phyloP scores from a whole-genome alignment of 2,113 vertebrate species.

The Sinocyclocheilus grahami region DNA sequence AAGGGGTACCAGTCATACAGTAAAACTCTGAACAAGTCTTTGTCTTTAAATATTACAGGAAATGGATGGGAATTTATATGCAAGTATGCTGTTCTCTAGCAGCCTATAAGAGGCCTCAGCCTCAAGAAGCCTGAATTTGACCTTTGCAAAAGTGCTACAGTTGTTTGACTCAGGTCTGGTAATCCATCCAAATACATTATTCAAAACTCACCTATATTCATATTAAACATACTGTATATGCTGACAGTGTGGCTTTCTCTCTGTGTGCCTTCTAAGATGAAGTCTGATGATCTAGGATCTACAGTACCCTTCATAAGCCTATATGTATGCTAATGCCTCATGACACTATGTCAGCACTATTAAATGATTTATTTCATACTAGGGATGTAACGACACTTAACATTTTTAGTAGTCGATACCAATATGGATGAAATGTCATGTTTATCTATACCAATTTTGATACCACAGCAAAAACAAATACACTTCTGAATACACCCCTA shows the following conservation, averaged over 20 bases:
- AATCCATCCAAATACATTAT: slow-evolving; percentile 18
- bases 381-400: not conserved
- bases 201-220: slow-evolving; percentile 7
- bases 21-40: not conserved
- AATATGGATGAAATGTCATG: not conserved
- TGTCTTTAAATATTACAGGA: not conserved
- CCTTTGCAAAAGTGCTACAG: not conserved
- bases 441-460: not conserved
- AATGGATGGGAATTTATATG: not conserved
- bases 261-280: slow-evolving; percentile 1
- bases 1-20: not conserved
- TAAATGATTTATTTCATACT: not conserved
- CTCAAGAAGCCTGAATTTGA: slow-evolving; percentile 3
- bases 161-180: not conserved
- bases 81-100: not conserved
- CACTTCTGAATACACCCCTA: not conserved
- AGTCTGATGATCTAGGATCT: not conserved
- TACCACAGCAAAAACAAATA: not conserved
- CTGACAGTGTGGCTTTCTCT: slow-evolving; percentile 10
- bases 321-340: slow-evolving; percentile 24
- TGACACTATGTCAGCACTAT: slow-evolving; percentile 7
- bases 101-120: too few species aligned
- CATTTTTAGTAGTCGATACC: not conserved
- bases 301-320: not conserved
- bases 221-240: slow-evolving; percentile 17